Evolutionary conservation across 1,140 invertebrate species (phyloP), one percentile per base, ranked within the genome.

Genomic region (Drosophila willistoni): DNA sequence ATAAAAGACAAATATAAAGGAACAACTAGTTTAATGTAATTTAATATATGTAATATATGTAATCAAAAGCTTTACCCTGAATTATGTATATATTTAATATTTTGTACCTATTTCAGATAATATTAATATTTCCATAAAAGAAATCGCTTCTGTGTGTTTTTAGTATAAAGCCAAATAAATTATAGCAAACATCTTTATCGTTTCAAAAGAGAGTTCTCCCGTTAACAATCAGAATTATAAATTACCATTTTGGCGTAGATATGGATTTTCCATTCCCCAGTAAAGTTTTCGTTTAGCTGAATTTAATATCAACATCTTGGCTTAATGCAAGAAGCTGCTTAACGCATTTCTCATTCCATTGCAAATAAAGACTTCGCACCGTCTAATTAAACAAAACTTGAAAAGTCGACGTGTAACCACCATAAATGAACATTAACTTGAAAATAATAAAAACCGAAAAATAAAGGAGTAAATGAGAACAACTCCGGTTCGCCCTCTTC

Each of bases 381-480:
- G 79, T 87, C 83, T 87, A 87, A 87, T 87, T 87, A 87, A 87
- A 87, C 83, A 87, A 87, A 87, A 77, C 83, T 82, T 77, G 64
- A 72, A 61, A 86, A 87, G 84, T 87, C 84, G 79, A 87, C 67
- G 79, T 87, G 83, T 87, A 87, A 80, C 83, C 84, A 83, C 79
- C 84, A 87, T 89, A 87, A 87, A 87, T 87, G 84, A 87, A 87
- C 83, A 87, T 87, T 87, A 87, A 87, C 83, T 87, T 79, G 76
- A 83, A 89, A 87, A 87, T 89, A 86, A 87, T 87, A 87, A 87
- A 86, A 51, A 22, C 44, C 44, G 17, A 51, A 51, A 87, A 87
- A 76, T 66, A 77, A 56, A 60, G 73, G 73, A 76, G 73, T 79
- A 68, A 73, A 73, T 66, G 65, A 73, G 71, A 59, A 75, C 62